A percentile compares a stretch with the other conserved stretches of the same genome.
Evolutionary conservation across 2,888 invertebrate genomes (phyloP).

Genomic region (Empis livida): DNA sequence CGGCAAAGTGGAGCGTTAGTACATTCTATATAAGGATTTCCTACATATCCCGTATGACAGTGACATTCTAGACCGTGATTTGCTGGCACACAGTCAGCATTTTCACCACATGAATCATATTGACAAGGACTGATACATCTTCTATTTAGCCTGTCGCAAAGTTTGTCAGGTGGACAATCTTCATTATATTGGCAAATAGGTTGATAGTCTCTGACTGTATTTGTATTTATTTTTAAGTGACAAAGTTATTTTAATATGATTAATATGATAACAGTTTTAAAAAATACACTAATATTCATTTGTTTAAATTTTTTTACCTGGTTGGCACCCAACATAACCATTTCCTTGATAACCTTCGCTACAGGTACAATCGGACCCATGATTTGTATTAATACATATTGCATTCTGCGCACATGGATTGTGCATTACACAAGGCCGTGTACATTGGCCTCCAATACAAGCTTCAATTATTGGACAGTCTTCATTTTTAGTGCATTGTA

Average conservation of each 20-base stretch:
- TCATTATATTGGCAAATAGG: slow-evolving; percentile 78
- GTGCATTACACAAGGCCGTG: slow-evolving; percentile 73
- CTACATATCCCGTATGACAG: slow-evolving; percentile 58
- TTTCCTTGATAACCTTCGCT: slow-evolving; percentile 77
- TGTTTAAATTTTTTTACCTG: slow-evolving; percentile 44
- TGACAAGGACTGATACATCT: slow-evolving; percentile 72
- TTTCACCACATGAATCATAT: slow-evolving; percentile 67
- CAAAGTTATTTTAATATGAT: too few relatives aligned
- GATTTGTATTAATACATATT: slow-evolving; percentile 76
- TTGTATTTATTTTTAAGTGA: background rate
- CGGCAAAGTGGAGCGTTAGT: slow-evolving; percentile 53
- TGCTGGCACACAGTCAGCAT: slow-evolving; percentile 63
- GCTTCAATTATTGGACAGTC: slow-evolving; percentile 78
- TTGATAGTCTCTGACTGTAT: slow-evolving; percentile 20
- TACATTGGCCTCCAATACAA: slow-evolving; percentile 73
- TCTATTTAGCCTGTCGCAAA: slow-evolving; percentile 73
- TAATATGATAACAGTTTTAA: too few relatives aligned
- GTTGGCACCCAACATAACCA: slow-evolving; percentile 66
- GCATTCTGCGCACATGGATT: slow-evolving; percentile 76
- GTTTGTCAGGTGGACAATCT: slow-evolving; percentile 75
- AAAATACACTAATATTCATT: too few relatives aligned
- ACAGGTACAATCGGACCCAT: slow-evolving; percentile 76
- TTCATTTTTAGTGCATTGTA: slow-evolving; percentile 73
- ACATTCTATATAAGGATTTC: slow-evolving; percentile 67
- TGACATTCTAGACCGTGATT: slow-evolving; percentile 66